Evolutionary conservation across 2,888 invertebrate species (phyloP).

Genomic region (Amphimallon solstitiale): DNA sequence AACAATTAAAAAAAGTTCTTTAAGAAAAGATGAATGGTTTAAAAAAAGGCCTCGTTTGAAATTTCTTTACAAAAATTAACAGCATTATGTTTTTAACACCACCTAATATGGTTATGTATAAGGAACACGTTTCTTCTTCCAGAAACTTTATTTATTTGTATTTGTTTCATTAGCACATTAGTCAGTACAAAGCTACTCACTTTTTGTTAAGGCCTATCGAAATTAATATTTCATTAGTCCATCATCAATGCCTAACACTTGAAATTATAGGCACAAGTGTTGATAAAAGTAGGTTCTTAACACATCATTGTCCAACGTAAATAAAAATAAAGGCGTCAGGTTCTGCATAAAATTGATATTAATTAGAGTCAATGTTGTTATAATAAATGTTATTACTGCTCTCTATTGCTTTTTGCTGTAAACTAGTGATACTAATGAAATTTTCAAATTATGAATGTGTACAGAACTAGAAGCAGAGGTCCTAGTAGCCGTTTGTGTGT

Average conservation of each 20-base stretch:
- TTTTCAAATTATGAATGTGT: conserved; percentile 22
- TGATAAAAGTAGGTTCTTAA: conserved; percentile 1
- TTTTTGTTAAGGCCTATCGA: too few relatives aligned
- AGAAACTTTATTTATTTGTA: too few relatives aligned
- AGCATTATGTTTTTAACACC: too few relatives aligned
- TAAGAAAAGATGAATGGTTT: too few relatives aligned
- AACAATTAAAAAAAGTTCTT: too few relatives aligned
- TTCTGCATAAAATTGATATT: conserved; percentile 4
- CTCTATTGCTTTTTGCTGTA: conserved; percentile 2
- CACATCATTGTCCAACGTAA: neutral
- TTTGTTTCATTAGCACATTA: too few relatives aligned
- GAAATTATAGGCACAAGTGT: neutral
- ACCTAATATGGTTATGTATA: too few relatives aligned
- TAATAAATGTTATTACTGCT: conserved; percentile 5
- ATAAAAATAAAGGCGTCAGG: conserved; percentile 11
- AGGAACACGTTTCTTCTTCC: too few relatives aligned
- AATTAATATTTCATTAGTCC: neutral
- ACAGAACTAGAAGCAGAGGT: conserved; percentile 1
- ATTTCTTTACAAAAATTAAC: too few relatives aligned
- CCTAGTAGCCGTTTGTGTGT: conserved; percentile 19
- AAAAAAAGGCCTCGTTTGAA: too few relatives aligned
- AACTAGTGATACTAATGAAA: conserved; percentile 7
- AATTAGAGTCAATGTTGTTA: conserved; percentile 12
- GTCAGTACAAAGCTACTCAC: too few relatives aligned
- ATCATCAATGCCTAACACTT: too few relatives aligned